Base-by-base conservation (phyloP, 1,140 invertebrate genomes). In the Acromyrmex charruanus region DNA sequence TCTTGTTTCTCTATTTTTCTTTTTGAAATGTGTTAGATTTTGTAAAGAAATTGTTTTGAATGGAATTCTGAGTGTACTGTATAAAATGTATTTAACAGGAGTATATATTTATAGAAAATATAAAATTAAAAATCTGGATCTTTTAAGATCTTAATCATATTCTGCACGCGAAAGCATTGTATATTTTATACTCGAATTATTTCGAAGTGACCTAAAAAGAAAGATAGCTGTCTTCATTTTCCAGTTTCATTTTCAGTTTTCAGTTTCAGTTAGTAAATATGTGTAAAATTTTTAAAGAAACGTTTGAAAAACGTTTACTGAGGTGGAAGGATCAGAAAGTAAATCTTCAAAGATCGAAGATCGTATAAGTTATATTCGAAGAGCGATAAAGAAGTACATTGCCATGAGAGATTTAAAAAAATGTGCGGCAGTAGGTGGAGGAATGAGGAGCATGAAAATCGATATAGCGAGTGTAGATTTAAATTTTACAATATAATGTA, bases 401-500 rank as follows among this genome's bases (percentile, higher is more conserved):
- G 31, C 31, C 31, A 44, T 10, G 10, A 58, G 16, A 18, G 31
- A n/a, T 14, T 58, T 59, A 44, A 58, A 79, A 53, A 53, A 51
- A 18, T 12, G 44, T 7, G 49, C 0, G 21, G 10, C n/a, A 21
- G 80, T 1, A 59, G 1, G 21, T 1, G 74, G 3, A 44, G 51
- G 59, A n/a, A 1, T 25, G 25, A 10, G 49, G 39, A 66, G 49
- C 18, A 53, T 18, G 9, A 49, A 66, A 85, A 85, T 79, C 72
- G 31, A 77, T 85, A 77, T 58, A 39, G 53, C 18, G 5, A 21
- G 10, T 58, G 35, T 71, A 44, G 49, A 81, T 81, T 71, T 59
- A 35, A 81, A 81, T 71, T 81, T 81, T 71, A 71, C 35, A 31
- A 31, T 80, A 44, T 58, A 68, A 55, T n/a, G 31, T 31, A 81